Percentiles rank a stretch among this genome's conserved stretches.
Evolutionary conservation across 1,140 invertebrate species (phyloP).

Genomic region (Drosophila rhopaloa): DNA sequence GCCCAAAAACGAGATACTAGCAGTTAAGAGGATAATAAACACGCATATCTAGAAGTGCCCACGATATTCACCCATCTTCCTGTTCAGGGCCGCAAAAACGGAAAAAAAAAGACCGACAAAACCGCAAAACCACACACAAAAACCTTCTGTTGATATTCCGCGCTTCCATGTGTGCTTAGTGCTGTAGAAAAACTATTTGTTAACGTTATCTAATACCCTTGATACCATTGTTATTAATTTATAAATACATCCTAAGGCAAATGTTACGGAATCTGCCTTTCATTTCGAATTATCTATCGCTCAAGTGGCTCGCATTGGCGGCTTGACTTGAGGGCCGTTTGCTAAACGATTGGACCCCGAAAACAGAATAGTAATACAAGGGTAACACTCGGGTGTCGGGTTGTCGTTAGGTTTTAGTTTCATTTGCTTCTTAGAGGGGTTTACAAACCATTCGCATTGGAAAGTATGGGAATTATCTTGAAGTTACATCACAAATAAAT

Average conservation of each 20-base stretch:
- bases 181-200: constrained; percentile 29
- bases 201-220: constrained; percentile 32
- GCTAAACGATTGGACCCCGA: constrained; percentile 30
- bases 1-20: constrained; percentile 56
- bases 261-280: constrained; percentile 41
- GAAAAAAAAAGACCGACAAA: no score
- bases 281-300: constrained; percentile 16
- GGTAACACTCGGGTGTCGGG: background rate
- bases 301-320: background rate
- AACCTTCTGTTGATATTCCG: constrained; percentile 55
- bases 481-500: constrained; percentile 47
- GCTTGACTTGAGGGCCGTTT: constrained; percentile 11
- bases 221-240: constrained; percentile 73
- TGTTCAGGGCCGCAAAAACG: background rate
- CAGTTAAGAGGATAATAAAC: constrained; percentile 7
- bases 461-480: constrained; percentile 22
- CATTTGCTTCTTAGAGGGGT: constrained; percentile 39
- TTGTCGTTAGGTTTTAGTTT: constrained; percentile 28
- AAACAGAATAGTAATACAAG: background rate
- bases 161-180: constrained; percentile 8
- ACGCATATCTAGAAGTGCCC: constrained; percentile 14
- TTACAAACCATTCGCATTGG: constrained; percentile 37
- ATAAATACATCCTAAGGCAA: constrained; percentile 71
- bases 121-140: background rate
- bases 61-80: constrained; percentile 52